Base-by-base conservation (phyloP, 1,140 invertebrate genomes). In the Aphaenogaster floridana region DNA sequence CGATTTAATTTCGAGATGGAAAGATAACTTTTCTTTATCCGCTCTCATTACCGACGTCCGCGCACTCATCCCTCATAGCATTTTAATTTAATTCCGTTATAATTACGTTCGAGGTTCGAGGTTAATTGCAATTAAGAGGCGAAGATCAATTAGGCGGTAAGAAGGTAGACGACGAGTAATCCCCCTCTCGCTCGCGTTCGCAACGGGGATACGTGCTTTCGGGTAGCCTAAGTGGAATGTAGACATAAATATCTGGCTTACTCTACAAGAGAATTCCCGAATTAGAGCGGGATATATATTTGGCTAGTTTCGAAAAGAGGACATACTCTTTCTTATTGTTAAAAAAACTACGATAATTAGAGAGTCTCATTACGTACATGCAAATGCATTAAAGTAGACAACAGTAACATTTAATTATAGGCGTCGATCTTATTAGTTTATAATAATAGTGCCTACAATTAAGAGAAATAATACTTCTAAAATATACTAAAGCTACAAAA, bases 91-190 rank as follows among this genome's bases (percentile, higher is more conserved):
- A 87, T 84, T 39, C 21, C 42, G 76, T 87, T 87, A 78, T 84
- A 69, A 87, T 74, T 69, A 59, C 85, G 63, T 86, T 88, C 80
- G 80, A 81, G 78, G 78, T 81, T 57, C 61, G 48, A 80, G 66
- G 86, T 91, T 92, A 92, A 93, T 91, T 89, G 92, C 89, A 91
- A 92, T 87, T 90, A 88, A 52, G 69, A 36, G 7, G 68, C 52
- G 59, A 59, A 76, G 87, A 90, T 83, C 86, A 89, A 89, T 86
- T 86, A 72, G 81, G 72, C 54, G 42, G 54, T 42, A 64, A 61
- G 52, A 63, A 68, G 17, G 13, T 63, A 57, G n/a, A 66, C 36
- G 72, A 78, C 39, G 21, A 52, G 57, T 69, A 83, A 87, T 84
- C 80, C 54, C n/a, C 50, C 39, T 11, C 66, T 59, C 21, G 17